phyloP scores from a whole-genome alignment of 2,888 invertebrate species.

The Nipponacmea schrenckii region DNA sequence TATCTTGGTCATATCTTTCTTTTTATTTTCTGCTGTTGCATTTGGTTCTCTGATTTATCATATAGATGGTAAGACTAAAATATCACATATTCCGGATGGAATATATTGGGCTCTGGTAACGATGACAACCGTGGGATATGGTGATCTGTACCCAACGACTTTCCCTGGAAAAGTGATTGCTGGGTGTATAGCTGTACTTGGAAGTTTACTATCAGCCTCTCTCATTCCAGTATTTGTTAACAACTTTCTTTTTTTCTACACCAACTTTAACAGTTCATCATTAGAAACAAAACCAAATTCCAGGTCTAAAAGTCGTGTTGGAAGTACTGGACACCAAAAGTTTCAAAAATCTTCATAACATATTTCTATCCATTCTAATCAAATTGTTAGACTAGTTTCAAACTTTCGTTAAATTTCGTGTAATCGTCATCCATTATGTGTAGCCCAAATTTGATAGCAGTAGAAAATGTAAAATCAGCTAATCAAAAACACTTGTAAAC shows the following conservation, averaged over 20 bases:
- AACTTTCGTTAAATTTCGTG: no score
- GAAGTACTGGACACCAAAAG: no score
- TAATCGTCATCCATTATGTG: no score
- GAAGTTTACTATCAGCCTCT: slow-evolving; percentile 5
- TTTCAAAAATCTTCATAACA: no score
- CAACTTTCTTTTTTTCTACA: background rate
- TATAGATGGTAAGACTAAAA: background rate
- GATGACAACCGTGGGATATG: slow-evolving; percentile 16
- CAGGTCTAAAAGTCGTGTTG: no score
- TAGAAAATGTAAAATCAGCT: no score
- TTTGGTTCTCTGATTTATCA: slow-evolving; percentile 3
- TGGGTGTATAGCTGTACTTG: background rate
- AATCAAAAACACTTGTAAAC: no score
- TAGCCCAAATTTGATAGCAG: no score
- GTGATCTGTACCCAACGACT: slow-evolving; percentile 2
- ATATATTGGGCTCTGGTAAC: slow-evolving; percentile 10
- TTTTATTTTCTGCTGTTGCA: background rate
- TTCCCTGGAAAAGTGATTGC: background rate
- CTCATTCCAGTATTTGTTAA: slow-evolving; percentile 12
- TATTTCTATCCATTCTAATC: no score
- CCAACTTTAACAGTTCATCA: background rate
- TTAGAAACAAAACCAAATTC: no score
- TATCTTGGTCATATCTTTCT: background rate
- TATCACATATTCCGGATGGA: slow-evolving; percentile 5
- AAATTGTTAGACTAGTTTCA: no score